Evolutionary conservation across 2,888 invertebrate genomes (phyloP).

Genomic region (Callyntrura guangdongensis): DNA sequence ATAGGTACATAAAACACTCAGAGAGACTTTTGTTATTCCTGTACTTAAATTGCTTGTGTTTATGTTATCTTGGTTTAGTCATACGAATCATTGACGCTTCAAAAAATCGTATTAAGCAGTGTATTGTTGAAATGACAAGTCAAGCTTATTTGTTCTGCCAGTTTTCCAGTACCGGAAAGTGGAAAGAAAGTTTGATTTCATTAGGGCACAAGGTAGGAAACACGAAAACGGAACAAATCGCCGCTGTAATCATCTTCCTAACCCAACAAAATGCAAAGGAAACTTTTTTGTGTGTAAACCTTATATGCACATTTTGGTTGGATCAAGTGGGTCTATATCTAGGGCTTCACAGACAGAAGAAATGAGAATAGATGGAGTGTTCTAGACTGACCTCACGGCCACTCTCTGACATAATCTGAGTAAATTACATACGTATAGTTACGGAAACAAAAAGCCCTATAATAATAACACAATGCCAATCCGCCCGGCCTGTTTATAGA

Average conservation of each 20-base stretch:
- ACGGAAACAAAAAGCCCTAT: constrained; percentile 53
- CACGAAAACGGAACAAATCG: constrained; percentile 25
- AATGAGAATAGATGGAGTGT: constrained; percentile 75
- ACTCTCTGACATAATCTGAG: constrained; percentile 79
- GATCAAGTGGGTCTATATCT: constrained; percentile 43
- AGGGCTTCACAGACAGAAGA: constrained; percentile 37
- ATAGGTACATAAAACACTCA: too few relatives aligned
- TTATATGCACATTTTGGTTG: not conserved
- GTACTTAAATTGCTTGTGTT: too few relatives aligned
- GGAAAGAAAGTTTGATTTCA: constrained; percentile 68
- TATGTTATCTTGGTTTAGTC: constrained; percentile 13
- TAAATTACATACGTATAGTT: constrained; percentile 69
- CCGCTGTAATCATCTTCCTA: constrained; percentile 64
- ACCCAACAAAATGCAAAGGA: constrained; percentile 24
- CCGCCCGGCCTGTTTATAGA: constrained; percentile 15
- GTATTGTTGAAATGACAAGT: not conserved
- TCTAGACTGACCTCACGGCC: constrained; percentile 73
- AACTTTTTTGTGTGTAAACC: not conserved
- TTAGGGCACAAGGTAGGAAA: constrained; percentile 62
- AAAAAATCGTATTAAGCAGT: too few relatives aligned
- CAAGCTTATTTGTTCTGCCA: constrained; percentile 13
- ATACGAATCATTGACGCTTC: constrained; percentile 1
- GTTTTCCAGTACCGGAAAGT: constrained; percentile 10
- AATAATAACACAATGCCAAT: constrained; percentile 14
- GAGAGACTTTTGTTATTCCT: too few relatives aligned